These are phyloP conservation scores for Agrilus cyanescens DNA, from an alignment of 2,888 invertebrate species.

Conservation along the genomic window DNA sequence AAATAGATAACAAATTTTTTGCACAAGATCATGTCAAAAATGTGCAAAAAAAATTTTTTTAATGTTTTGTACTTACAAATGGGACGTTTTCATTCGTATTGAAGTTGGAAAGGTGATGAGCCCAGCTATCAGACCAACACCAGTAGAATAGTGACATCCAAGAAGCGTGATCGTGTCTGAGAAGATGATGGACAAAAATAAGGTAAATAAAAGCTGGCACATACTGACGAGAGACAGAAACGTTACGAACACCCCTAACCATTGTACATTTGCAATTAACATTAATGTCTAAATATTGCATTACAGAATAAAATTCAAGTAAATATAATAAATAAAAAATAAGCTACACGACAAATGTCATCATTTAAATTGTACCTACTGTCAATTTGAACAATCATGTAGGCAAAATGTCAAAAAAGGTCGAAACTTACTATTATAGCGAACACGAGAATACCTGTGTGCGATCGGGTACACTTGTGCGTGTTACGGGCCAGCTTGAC, in stretches of 20 bases:
- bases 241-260: slow-evolving; percentile 17
- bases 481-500: no score
- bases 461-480: no score
- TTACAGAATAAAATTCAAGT: neutral
- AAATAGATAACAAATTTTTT: no score
- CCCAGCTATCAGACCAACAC: slow-evolving; percentile 18
- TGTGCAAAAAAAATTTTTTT: no score
- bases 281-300: neutral
- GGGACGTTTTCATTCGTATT: slow-evolving; percentile 18
- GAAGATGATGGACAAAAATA: slow-evolving; percentile 25
- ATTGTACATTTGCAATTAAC: slow-evolving; percentile 15
- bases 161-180: slow-evolving; percentile 18
- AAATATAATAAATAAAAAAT: no score
- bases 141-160: slow-evolving; percentile 17
- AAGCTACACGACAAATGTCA: no score
- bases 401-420: no score
- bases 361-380: no score
- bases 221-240: slow-evolving; percentile 32
- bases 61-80: slow-evolving; percentile 19
- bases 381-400: no score
- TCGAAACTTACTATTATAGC: no score
- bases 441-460: no score
- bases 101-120: slow-evolving; percentile 21
- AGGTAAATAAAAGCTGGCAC: slow-evolving; percentile 38
- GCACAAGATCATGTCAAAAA: no score